Evolutionary conservation across 2,888 invertebrate species (phyloP), one percentile per base, ranked within the genome.

Genomic region (Pachycephus smyrnensis): DNA sequence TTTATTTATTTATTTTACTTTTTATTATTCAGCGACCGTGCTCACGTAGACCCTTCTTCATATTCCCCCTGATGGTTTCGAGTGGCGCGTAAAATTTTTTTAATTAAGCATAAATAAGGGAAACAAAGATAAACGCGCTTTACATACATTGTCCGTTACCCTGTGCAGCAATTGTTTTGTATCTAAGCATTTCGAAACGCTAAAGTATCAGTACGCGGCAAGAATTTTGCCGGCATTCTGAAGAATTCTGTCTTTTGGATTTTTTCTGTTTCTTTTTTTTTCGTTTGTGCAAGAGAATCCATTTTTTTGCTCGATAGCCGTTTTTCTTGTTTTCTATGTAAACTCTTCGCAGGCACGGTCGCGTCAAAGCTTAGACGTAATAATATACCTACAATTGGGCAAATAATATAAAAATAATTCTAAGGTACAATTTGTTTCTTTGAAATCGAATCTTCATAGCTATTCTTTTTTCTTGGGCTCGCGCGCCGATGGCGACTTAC

Each of bases 361-460:
- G 71, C 33, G 33, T 55, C 71, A 32, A 71, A 71, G 71, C 71
- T 71, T 71, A 71, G 32, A 33, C 71, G 31, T 71, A 71, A 71
- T n/a, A 80, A 78, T 77, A 81, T 78, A 81, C 82, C 75, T 82
- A 83, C 79, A 84, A 81, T 81, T 81, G 83, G 84, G 81, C 80
- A 87, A 87, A 87, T 83, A 80, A 87, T 86, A 85, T 77, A 86
- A 86, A 88, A 89, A 88, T 87, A 85, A 87, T 84, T 87, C 82
- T 81, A 79, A 83, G 81, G 76, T 23, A 73, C 75, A 78, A 77
- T 69, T 77, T 55, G 55, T 71, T 71, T 71, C 31, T 31, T 71
- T 71, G 71, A 71, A 71, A 71, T 71, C 31, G 32, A 71, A 55
- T 55, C 2, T 55, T 23, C 55, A 23, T 55, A 55, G 23, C 55